Base-by-base conservation (phyloP, 1,140 invertebrate species). In the Gonioctena quinquepunctata region DNA sequence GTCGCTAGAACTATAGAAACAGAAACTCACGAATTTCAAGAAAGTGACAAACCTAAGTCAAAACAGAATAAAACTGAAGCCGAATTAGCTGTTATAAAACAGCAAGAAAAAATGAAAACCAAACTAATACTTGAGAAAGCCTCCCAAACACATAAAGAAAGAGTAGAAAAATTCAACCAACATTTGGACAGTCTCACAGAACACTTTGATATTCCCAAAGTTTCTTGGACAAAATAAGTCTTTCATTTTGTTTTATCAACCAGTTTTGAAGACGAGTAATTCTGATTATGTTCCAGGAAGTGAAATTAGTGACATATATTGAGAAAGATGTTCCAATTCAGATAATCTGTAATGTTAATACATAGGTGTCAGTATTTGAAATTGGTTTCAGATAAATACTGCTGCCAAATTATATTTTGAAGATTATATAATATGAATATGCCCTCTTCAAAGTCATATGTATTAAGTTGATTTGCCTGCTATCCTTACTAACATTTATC, bases 141-240 rank as follows among this genome's bases (percentile, higher is more conserved):
- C 3, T 90, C 92, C 50, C 97, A 95, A 87, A 96, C 95, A 0
- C 96, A 98, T 79, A 98, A 98, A 83, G 94, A 98, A 83, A 84
- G 95, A 77, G 96, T 98, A 0, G 96, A 97, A 84, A 96, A 97
- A 81, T 98, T 99, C 79, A 99, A 99, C 82, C 90, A 93, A 75
- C 94, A 97, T 79, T 84, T 99, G 60, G 96, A 98, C 79, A 93
- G 91, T 71, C 86, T 98, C 3, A 97, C 96, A 2, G 96, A 99
- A 85, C 96, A 98, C 85, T 98, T 97, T 85, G 96, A 99, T 85
- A 98, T 98, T 80, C 96, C 96, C 0, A 99, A 99, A 92, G 96
- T 99, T 60, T 96, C 94, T 66, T 98, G 96, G 96, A 98, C 96
- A 0, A 99, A 99, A 86, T 98, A 91, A 90, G 7, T 61, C 8